Percentiles rank a stretch among this genome's conserved stretches.
Evolutionary conservation across 2,113 vertebrate genomes (phyloP).

Genomic region (Hystrix brachyura): DNA sequence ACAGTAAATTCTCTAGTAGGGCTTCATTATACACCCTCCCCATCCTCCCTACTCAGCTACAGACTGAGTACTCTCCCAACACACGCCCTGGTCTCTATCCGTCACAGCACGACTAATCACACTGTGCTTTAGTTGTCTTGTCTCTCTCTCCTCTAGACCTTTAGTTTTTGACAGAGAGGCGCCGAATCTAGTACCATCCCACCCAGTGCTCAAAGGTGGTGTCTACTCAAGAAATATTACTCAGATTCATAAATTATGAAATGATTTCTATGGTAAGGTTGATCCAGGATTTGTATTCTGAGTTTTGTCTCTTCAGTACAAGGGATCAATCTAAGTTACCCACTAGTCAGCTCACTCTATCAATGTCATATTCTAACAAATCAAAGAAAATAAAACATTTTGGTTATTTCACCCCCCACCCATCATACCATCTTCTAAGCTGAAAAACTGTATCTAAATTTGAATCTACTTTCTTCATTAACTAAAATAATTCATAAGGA

Average conservation of each 20-base stretch:
- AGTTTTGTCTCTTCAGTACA: neutral
- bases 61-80: no score
- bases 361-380: neutral
- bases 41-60: neutral
- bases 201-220: neutral
- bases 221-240: neutral
- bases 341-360: neutral
- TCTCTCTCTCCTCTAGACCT: neutral
- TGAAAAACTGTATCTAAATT: neutral
- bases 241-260: neutral
- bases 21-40: neutral
- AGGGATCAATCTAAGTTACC: neutral
- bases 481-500: slow-evolving; percentile 24
- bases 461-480: neutral
- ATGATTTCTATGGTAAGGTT: neutral
- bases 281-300: neutral
- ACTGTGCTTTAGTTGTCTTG: neutral
- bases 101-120: neutral
- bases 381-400: slow-evolving; percentile 14
- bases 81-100: neutral
- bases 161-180: neutral
- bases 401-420: neutral
- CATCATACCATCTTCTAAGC: neutral
- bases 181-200: neutral
- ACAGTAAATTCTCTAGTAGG: neutral